Percentiles rank a stretch among this genome's conserved stretches.
Conservation (phyloP, 2,888 invertebrate genomes). For the Dexiosoma caninum region DNA sequence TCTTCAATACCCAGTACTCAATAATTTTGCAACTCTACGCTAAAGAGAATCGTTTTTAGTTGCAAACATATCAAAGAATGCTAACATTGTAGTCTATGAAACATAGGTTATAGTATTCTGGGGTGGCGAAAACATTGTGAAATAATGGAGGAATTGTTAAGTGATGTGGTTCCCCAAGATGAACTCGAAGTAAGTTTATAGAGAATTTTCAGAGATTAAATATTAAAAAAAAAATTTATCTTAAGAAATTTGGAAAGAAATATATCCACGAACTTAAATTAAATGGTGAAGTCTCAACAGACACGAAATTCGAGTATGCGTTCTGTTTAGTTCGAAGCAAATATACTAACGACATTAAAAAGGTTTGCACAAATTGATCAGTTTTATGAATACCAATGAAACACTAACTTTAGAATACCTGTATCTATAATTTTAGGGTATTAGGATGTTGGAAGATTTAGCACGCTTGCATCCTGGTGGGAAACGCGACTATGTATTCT, state of each 20-base stretch:
- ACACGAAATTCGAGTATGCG: constrained; percentile 96
- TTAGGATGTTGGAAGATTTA: constrained; percentile 90
- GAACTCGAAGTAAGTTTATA: constrained; percentile 85
- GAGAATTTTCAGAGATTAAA: neutral
- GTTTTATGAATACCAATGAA: too few species aligned
- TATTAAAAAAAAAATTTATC: neutral
- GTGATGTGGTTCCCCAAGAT: constrained; percentile 88
- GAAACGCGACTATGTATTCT: constrained; percentile 95
- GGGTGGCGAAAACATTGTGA: constrained; percentile 65
- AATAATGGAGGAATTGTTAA: constrained; percentile 87
- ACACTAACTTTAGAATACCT: too few species aligned
- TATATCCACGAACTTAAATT: constrained; percentile 88
- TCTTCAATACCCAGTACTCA: too few species aligned
- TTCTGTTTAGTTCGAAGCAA: constrained; percentile 95
- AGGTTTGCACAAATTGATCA: constrained; percentile 78
- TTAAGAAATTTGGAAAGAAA: constrained; percentile 91
- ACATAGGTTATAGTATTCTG: too few species aligned
- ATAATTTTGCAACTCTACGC: too few species aligned
- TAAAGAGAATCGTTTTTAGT: too few species aligned
- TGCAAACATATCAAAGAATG: too few species aligned
- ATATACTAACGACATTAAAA: constrained; percentile 92
- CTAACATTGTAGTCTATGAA: too few species aligned
- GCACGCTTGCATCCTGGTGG: constrained; percentile 87
- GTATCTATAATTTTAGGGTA: constrained; percentile 80
- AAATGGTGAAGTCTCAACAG: constrained; percentile 83